Base-by-base conservation (phyloP, 2,797 vertebrate species). In the Perodicticus potto region DNA sequence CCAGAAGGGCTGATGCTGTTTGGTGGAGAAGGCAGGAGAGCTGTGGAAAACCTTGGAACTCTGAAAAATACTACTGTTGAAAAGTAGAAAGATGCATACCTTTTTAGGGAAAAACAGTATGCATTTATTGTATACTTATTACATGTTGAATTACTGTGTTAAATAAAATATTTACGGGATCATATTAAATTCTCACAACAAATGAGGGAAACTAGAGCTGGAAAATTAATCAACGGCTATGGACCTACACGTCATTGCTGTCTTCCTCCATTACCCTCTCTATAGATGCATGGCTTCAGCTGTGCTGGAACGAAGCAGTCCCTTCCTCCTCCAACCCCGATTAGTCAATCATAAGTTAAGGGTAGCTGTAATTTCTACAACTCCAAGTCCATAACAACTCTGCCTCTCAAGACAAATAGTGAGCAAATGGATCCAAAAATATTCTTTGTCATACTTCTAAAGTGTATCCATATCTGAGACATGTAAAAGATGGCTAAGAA, bases 241-340 rank as follows among this genome's bases (percentile, higher is more conserved):
- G 32, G 29, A 37, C 23, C 12, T 40, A 55, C 34, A 65, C n/a
- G 9, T 34, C 5, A 14, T 7, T 13, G 25, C 23, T 37, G 19
- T 19, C 37, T n/a, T 76, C 49, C 13, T 86, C 16, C 5, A 40
- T 29, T 3, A 37, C 14, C 20, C 13, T 37, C 20, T 53, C 20
- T n/a, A 19, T 6, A 37, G 9, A n/a, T 3, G 4, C 0, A 27
- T 2, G 23, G 32, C 19, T 29, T 73, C 7, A 7, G 3, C 1
- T 17, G 5, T 37, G 5, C 25, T 27, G 23, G n/a, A n/a, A 37
- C 34, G 6, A 82, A 8, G 11, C 17, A 4, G 2, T n/a, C 9
- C 37, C 61, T 67, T 82, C 29, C 57, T 57, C 27, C 23, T 10
- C 34, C 20, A 20, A 43, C 34, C 40, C 78, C 82, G 80, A 93